These are phyloP conservation scores for Vanessa tameamea DNA, from an alignment of 1,140 invertebrate genomes.

Conservation along the genomic window DNA sequence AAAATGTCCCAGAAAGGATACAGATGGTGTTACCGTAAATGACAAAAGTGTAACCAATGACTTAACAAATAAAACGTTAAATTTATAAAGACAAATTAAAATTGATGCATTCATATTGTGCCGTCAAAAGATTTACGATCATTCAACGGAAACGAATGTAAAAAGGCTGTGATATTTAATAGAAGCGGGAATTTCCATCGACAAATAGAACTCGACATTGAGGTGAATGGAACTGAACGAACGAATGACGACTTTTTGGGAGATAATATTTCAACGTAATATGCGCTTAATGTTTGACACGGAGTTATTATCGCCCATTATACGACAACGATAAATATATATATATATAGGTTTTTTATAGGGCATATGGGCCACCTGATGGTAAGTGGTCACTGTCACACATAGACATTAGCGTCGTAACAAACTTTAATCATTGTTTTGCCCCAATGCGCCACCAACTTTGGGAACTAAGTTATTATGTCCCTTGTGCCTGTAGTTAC, in stretches of 20 bases:
- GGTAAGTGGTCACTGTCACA: too few relatives aligned
- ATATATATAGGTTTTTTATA: too few relatives aligned
- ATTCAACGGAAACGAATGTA: neutral
- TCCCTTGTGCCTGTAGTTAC: too few relatives aligned
- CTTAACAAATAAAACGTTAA: neutral
- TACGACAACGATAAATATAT: too few relatives aligned
- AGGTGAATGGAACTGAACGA: slow-evolving; percentile 9
- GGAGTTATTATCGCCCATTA: too few relatives aligned
- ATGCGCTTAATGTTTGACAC: too few relatives aligned
- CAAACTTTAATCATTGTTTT: too few relatives aligned
- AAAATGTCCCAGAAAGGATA: neutral
- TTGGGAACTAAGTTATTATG: too few relatives aligned
- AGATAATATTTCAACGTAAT: neutral
- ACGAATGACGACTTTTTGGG: neutral
- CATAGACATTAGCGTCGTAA: too few relatives aligned
- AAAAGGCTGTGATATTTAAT: slow-evolving; percentile 9
- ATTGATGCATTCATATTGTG: neutral
- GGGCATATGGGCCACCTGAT: too few relatives aligned
- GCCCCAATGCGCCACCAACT: too few relatives aligned
- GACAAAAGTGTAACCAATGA: neutral
- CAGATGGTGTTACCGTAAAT: neutral
- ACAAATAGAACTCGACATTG: slow-evolving; percentile 6
- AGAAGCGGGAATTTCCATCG: slow-evolving; percentile 15
- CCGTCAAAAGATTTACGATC: neutral
- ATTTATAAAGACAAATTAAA: neutral